These are phyloP conservation scores for Scomber japonicus DNA, from an alignment of 2,113 vertebrate genomes.

Conservation along the genomic window DNA sequence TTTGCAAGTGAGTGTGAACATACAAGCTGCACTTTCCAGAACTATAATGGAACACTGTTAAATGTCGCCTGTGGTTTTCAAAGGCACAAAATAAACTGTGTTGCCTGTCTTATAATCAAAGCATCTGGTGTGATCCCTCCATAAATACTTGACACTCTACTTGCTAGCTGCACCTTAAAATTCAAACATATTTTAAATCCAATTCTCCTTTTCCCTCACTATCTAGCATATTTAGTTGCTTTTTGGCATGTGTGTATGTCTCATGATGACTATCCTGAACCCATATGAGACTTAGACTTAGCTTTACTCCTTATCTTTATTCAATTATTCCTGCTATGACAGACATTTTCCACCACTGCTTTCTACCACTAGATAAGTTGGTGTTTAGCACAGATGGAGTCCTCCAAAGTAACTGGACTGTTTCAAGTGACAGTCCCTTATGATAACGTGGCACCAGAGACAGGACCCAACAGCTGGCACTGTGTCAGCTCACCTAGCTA, in stretches of 20 bases:
- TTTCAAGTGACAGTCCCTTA: slow-evolving; percentile 53
- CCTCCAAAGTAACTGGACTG: slow-evolving; percentile 34
- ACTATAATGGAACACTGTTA: neutral
- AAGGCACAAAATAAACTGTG: slow-evolving; percentile 21
- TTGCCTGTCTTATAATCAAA: slow-evolving; percentile 42
- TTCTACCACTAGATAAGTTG: slow-evolving; percentile 33
- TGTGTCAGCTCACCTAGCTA: slow-evolving; percentile 63
- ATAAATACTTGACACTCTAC: slow-evolving; percentile 42
- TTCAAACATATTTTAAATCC: slow-evolving; percentile 46
- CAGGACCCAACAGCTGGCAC: slow-evolving; percentile 65
- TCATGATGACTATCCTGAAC: slow-evolving; percentile 36
- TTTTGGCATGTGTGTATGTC: slow-evolving; percentile 13
- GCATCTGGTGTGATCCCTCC: slow-evolving; percentile 26
- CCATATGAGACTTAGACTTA: slow-evolving; percentile 25
- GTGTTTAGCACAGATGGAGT: slow-evolving; percentile 47
- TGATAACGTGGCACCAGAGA: slow-evolving; percentile 53
- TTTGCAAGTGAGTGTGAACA: neutral
- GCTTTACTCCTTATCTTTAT: slow-evolving; percentile 46
- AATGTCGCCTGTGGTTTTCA: neutral
- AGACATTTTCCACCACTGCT: slow-evolving; percentile 24
- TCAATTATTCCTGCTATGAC: slow-evolving; percentile 36
- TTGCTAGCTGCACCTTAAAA: slow-evolving; percentile 38
- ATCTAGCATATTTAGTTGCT: slow-evolving; percentile 25
- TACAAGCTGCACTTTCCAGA: neutral
- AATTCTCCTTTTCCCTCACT: slow-evolving; percentile 15